These are phyloP conservation scores for Andrena dorsata DNA, from an alignment of 2,888 invertebrate genomes.

Conservation along the genomic window DNA sequence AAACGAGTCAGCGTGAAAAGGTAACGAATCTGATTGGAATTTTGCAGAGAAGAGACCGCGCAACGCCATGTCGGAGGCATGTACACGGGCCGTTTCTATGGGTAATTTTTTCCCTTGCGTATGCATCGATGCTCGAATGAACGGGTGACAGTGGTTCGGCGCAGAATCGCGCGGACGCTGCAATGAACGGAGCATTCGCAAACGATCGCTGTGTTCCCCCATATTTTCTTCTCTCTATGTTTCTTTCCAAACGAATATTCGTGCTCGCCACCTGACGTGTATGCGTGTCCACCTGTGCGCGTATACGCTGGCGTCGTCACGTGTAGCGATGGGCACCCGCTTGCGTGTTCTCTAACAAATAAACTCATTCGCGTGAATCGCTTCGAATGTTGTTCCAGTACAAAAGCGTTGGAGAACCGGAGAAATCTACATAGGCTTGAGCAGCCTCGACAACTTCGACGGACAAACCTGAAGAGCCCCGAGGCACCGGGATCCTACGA, in stretches of 20 bases:
- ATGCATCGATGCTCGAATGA: conserved; percentile 22
- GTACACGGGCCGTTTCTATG: no score
- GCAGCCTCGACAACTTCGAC: background rate
- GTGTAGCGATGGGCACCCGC: conserved; percentile 46
- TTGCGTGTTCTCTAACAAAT: background rate
- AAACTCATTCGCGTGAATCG: background rate
- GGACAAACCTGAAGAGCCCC: background rate
- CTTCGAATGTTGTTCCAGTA: background rate
- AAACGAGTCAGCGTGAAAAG: background rate
- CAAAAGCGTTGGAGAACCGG: background rate
- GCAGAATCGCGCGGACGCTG: conserved; percentile 14
- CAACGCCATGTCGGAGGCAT: background rate
- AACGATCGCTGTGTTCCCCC: conserved; percentile 38
- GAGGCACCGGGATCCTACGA: conserved; percentile 6
- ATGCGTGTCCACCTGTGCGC: conserved; percentile 58
- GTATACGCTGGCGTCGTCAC: conserved; percentile 29
- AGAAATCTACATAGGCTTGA: background rate
- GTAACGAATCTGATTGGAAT: no score
- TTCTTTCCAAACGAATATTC: conserved; percentile 48
- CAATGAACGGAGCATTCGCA: conserved; percentile 32
- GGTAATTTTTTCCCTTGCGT: background rate
- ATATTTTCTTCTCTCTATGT: conserved; percentile 53
- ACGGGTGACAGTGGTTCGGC: conserved; percentile 21
- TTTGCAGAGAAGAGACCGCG: background rate
- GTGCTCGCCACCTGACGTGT: conserved; percentile 63